These are phyloP conservation scores for Pelobates fuscus DNA, from an alignment of 2,113 vertebrate genomes.

Conservation along the genomic window DNA sequence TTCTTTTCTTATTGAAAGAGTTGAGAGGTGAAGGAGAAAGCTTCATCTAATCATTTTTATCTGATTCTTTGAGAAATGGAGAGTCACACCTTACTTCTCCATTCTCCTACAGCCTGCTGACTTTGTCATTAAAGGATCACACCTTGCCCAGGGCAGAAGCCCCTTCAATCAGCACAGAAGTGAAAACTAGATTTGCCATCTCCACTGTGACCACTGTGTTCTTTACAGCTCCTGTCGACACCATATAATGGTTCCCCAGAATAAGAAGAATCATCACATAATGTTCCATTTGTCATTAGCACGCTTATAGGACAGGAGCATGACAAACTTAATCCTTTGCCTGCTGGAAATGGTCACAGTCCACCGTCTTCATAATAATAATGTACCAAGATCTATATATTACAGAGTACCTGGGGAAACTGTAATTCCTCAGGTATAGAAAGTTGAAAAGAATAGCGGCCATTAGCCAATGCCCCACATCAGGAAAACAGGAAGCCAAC, in stretches of 20 bases:
- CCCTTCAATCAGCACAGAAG: slow-evolving; percentile 38
- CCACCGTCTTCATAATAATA: slow-evolving; percentile 17
- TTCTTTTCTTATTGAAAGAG: no score
- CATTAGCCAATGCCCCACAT: no score
- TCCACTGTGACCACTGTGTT: slow-evolving; percentile 22
- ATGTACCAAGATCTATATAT: neutral
- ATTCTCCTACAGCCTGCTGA: slow-evolving; percentile 22
- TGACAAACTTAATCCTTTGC: slow-evolving; percentile 15
- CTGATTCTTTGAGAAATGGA: slow-evolving; percentile 16
- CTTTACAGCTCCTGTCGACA: slow-evolving; percentile 46
- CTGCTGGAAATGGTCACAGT: slow-evolving; percentile 36
- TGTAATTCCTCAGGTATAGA: no score
- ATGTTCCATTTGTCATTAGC: slow-evolving; percentile 36
- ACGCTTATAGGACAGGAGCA: slow-evolving; percentile 14
- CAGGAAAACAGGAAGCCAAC: no score
- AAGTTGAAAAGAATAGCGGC: no score
- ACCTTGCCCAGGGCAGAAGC: slow-evolving; percentile 21
- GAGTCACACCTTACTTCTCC: slow-evolving; percentile 39
- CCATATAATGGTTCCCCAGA: slow-evolving; percentile 43
- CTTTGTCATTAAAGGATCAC: slow-evolving; percentile 49
- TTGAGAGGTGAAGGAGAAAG: neutral
- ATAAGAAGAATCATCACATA: slow-evolving; percentile 23
- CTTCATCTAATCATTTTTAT: slow-evolving; percentile 42
- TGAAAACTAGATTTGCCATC: slow-evolving; percentile 35
- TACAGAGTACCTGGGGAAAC: no score